Percentiles rank a stretch among this genome's conserved stretches.
Evolutionary conservation across 2,888 invertebrate species (phyloP).

Genomic region (Microchrysa polita): DNA sequence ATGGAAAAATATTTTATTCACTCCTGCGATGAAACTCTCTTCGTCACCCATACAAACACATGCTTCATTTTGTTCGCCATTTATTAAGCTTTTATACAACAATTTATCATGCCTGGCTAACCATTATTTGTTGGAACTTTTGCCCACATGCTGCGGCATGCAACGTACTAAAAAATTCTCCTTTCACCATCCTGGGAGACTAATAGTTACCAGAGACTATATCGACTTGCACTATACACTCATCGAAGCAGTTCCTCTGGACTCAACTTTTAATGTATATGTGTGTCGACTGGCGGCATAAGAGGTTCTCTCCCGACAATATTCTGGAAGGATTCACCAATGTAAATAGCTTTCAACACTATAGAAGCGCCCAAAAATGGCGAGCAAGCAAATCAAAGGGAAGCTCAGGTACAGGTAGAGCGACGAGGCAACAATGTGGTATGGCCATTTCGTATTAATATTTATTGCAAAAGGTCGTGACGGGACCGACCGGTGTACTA

Average conservation of each 20-base stretch:
- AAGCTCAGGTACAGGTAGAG: neutral
- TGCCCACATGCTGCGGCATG: neutral
- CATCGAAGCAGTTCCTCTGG: neutral
- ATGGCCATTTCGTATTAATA: conserved; percentile 25
- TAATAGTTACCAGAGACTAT: too few relatives aligned
- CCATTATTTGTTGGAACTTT: conserved; percentile 10
- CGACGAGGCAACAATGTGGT: neutral
- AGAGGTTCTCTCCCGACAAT: neutral
- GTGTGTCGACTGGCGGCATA: neutral
- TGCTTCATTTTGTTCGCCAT: conserved; percentile 4
- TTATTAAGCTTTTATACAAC: conserved; percentile 28
- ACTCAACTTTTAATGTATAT: neutral
- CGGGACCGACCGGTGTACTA: conserved; percentile 7
- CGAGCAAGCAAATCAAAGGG: too few relatives aligned
- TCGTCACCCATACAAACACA: too few relatives aligned
- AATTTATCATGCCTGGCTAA: conserved; percentile 15
- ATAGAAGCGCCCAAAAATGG: neutral
- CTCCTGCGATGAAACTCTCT: too few relatives aligned
- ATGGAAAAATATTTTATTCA: too few relatives aligned
- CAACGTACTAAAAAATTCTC: conserved; percentile 2
- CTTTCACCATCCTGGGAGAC: neutral
- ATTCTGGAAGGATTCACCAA: neutral
- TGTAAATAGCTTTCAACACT: conserved; percentile 37
- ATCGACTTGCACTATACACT: too few relatives aligned
- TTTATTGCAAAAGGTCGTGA: conserved; percentile 31